phyloP scores from a whole-genome alignment of 1,140 invertebrate genomes.

The Penaeus indicus region DNA sequence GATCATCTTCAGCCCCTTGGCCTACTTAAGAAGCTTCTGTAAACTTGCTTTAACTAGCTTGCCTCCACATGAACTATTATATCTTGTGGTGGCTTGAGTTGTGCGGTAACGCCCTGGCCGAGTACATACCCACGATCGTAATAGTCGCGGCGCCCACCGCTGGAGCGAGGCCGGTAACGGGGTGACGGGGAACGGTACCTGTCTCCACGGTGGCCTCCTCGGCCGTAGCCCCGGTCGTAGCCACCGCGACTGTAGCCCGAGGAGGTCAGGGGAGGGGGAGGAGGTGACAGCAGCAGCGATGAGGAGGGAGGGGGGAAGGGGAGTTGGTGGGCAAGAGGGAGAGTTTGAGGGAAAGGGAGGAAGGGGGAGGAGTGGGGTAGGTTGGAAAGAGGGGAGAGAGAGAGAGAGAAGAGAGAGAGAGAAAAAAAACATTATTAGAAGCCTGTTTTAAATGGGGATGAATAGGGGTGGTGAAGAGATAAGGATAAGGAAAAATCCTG shows the following conservation, averaged over 20 bases:
- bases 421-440: no score
- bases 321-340: neutral
- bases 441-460: no score
- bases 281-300: conserved; percentile 21
- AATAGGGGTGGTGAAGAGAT: no score
- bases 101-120: conserved; percentile 40
- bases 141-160: conserved; percentile 55
- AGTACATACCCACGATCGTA: conserved; percentile 58
- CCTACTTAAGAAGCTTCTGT: conserved; percentile 49
- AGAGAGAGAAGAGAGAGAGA: no score
- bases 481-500: no score
- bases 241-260: conserved; percentile 2
- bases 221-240: neutral
- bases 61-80: conserved; percentile 55
- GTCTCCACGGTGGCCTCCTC: conserved; percentile 49
- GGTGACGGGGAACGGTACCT: conserved; percentile 53
- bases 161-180: conserved; percentile 53
- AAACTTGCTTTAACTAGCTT: conserved; percentile 55
- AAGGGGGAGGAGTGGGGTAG: no score
- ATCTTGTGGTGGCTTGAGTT: conserved; percentile 53
- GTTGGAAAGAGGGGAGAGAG: no score
- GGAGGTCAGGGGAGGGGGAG: neutral
- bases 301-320: neutral
- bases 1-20: conserved; percentile 54
- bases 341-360: no score